Conservation (phyloP, 2,113 vertebrate species). For the Geococcyx californianus region DNA sequence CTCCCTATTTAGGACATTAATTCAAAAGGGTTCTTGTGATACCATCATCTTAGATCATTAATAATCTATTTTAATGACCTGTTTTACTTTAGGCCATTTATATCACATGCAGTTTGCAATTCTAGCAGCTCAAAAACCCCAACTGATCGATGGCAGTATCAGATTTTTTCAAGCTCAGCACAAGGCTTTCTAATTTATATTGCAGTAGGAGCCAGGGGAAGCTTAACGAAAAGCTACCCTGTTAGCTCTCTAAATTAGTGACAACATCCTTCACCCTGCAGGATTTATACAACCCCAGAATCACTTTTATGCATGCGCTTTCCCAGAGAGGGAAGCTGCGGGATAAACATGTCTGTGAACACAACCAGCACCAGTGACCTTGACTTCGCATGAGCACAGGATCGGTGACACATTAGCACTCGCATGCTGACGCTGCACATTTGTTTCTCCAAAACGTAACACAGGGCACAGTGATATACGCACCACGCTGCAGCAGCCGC, state of each 20-base stretch:
- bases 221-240: neutral
- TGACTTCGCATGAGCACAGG: neutral
- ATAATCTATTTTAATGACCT: slow-evolving; percentile 47
- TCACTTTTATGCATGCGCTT: accelerated
- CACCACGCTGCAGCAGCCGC: neutral
- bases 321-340: accelerated
- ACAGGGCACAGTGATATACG: accelerated
- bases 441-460: accelerated
- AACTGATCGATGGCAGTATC: neutral
- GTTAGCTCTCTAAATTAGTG: neutral
- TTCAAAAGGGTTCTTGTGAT: neutral
- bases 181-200: neutral
- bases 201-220: neutral
- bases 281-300: neutral
- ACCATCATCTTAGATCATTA: slow-evolving; percentile 17
- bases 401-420: neutral
- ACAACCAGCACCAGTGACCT: neutral
- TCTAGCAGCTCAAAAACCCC: neutral
- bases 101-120: slow-evolving; percentile 3
- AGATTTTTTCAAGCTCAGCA: neutral
- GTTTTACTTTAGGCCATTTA: slow-evolving; percentile 44
- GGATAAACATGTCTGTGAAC: neutral
- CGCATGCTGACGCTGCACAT: neutral
- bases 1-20: neutral
- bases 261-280: neutral